phyloP scores from a whole-genome alignment of 2,888 invertebrate species.

The Xestobium rufovillosum region DNA sequence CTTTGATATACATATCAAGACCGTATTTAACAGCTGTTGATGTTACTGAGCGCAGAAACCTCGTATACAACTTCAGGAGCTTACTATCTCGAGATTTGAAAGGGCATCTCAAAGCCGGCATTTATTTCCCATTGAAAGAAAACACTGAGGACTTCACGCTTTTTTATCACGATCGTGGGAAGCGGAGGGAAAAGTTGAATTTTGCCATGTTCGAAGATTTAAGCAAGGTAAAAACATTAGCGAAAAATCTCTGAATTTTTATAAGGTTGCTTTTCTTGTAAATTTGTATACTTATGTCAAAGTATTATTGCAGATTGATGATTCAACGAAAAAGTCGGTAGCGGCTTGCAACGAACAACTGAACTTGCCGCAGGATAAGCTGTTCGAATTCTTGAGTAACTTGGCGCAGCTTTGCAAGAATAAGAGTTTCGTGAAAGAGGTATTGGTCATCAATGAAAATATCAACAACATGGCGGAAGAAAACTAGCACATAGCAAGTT shows the following conservation, averaged over 20 bases:
- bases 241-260: no score
- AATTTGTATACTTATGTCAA: conserved; percentile 5
- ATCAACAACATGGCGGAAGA: conserved; percentile 70
- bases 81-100: conserved; percentile 75
- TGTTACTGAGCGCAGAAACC: conserved; percentile 82
- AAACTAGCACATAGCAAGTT: conserved; percentile 49
- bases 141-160: conserved; percentile 60
- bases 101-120: conserved; percentile 73
- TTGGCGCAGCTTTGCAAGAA: conserved; percentile 63
- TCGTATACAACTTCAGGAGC: conserved; percentile 78
- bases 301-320: conserved; percentile 59
- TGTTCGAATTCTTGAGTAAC: conserved; percentile 56
- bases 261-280: background rate
- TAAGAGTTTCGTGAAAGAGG: conserved; percentile 64
- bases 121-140: conserved; percentile 72
- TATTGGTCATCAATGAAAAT: conserved; percentile 71
- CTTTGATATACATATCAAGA: conserved; percentile 70
- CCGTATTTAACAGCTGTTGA: conserved; percentile 75
- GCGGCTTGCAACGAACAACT: conserved; percentile 65
- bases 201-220: conserved; percentile 60
- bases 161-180: conserved; percentile 65
- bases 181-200: conserved; percentile 65
- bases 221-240: conserved; percentile 46
- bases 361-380: conserved; percentile 54
- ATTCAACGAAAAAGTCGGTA: conserved; percentile 54